Evolutionary conservation across 2,888 invertebrate genomes (phyloP), one percentile per base, ranked within the genome.

Genomic region (Chrysina gloriosa): DNA sequence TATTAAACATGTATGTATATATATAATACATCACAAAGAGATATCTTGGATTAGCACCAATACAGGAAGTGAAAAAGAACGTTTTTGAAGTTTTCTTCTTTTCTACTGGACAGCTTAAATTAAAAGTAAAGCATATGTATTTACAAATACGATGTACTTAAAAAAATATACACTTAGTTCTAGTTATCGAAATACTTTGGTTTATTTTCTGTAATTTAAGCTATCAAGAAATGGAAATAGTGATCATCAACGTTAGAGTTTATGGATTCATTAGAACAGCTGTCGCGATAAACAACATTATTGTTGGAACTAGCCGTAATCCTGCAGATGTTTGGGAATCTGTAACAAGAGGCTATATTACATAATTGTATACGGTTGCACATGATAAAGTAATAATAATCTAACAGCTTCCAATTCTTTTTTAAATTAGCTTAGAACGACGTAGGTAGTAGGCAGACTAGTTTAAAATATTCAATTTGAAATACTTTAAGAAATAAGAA

Each of bases 181-280:
- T 58, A 58, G 39, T 58, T 58, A 58, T 58, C 58, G 58, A 58
- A 58, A 58, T 58, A 58, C 58, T 58, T 58, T 58, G 58, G 58
- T 58, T 39, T 25, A 39, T 58, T 42, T 36, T 58, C 39, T 39
- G 39, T 36, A 58, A 58, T 58, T 58, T 58, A 58, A 58, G 58
- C 58, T 58, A 58, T 58, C 58, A 39, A 58, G 58, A 58, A 58
- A 58, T 58, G 58, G 58, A 58, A 58, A 58, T 58, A 58, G 19
- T 58, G 11, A 25, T 58, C 36, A 19, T 39, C 39, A 39, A 39
- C 25, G 19, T 39, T 34, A 19, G 7, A 6, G 9, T 58, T 58
- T 39, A 58, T 14, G 39, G 58, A 39, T 58, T 58, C 58, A 39
- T 39, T 39, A 58, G 6, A 7, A 58, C 16, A 11, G 39, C 25